Evolutionary conservation across 2,797 vertebrate species (phyloP).

Genomic region (Squalus acanthias): DNA sequence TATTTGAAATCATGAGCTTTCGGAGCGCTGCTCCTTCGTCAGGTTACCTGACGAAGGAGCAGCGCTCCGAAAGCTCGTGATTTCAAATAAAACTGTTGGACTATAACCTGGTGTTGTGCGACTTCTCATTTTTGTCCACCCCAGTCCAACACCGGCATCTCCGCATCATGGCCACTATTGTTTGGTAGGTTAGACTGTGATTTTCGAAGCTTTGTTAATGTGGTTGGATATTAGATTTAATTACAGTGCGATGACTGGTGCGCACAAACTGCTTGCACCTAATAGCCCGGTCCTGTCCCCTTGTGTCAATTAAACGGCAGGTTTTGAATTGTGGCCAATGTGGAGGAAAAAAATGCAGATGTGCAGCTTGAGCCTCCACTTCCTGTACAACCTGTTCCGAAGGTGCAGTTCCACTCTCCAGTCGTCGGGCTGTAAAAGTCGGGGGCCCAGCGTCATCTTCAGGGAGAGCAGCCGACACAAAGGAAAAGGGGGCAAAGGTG

Average conservation of each 20-base stretch:
- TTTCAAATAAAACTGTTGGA: too few species aligned
- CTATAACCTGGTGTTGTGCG: too few species aligned
- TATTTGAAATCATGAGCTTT: too few species aligned
- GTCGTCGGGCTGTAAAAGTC: neutral
- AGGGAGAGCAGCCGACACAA: neutral
- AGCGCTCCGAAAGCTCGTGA: too few species aligned
- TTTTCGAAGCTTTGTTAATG: neutral
- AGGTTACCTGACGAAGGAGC: too few species aligned
- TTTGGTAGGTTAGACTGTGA: neutral
- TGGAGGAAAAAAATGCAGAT: neutral
- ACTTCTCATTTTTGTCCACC: too few species aligned
- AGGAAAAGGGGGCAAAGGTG: neutral
- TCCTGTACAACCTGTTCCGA: constrained; percentile 28
- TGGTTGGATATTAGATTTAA: neutral
- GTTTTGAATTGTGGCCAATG: neutral
- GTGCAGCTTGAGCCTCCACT: neutral
- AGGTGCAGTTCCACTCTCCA: neutral
- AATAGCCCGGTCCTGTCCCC: neutral
- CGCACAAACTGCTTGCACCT: neutral
- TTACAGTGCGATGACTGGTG: neutral
- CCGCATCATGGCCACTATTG: too few species aligned
- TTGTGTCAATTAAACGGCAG: neutral
- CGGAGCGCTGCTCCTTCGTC: too few species aligned
- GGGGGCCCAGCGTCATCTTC: neutral
- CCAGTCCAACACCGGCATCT: too few species aligned